Evolutionary conservation across 2,888 invertebrate genomes (phyloP).

Genomic region (Eumacrocentrus americanus): DNA sequence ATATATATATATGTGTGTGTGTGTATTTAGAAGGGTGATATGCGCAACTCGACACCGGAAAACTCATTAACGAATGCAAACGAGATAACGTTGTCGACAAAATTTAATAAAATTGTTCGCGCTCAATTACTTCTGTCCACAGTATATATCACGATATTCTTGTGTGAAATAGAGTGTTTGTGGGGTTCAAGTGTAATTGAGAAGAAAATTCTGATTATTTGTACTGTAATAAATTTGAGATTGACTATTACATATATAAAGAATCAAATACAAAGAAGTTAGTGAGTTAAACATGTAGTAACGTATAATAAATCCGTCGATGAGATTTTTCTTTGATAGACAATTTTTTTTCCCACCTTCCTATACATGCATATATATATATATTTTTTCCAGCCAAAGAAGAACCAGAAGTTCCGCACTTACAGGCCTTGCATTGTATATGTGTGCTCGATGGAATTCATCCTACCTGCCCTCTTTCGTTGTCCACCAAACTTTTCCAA

Average conservation of each 20-base stretch:
- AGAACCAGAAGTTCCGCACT: conserved; percentile 19
- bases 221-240: too few relatives aligned
- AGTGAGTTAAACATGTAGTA: too few relatives aligned
- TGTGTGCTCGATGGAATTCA: conserved; percentile 26
- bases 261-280: too few relatives aligned
- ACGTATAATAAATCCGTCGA: too few relatives aligned
- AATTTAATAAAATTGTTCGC: conserved; percentile 60
- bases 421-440: conserved; percentile 36
- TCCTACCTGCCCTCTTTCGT: not conserved
- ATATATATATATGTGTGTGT: conserved; percentile 1
- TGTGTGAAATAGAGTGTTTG: not conserved
- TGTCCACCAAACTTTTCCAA: conserved; percentile 20
- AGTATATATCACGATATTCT: conserved; percentile 32
- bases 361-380: not conserved
- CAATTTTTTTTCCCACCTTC: conserved; percentile 11
- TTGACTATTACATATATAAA: too few relatives aligned
- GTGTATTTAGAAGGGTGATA: conserved; percentile 14
- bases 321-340: conserved; percentile 23
- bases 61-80: conserved; percentile 61
- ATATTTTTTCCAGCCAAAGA: not conserved
- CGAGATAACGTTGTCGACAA: conserved; percentile 58
- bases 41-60: conserved; percentile 42
- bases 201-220: too few relatives aligned
- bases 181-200: too few relatives aligned
- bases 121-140: conserved; percentile 56